Evolutionary conservation across 1,140 invertebrate species (phyloP), one percentile per base, ranked within the genome.

Genomic region (Brachionus rotundiformis): DNA sequence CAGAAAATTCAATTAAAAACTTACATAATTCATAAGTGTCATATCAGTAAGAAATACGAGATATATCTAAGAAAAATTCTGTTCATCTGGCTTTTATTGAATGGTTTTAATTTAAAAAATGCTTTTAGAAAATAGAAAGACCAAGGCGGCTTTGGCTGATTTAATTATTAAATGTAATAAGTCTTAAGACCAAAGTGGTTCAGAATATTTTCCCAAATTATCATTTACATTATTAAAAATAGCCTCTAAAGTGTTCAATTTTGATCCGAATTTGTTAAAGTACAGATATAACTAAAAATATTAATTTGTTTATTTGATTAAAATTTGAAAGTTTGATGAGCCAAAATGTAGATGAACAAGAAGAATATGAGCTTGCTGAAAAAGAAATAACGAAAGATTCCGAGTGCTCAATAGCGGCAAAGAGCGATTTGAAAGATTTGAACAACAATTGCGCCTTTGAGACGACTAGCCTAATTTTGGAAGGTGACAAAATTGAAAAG

Each of bases 341-440:
- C 76, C 76, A 79, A 63, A 79, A 79, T 79, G 76, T 79, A 54
- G 76, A 79, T 79, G 76, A 79, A 63, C 29, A 54, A 11, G 76
- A 79, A 41, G 59, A 79, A 31, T 63, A 59, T 54, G 76, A 79
- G 59, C 47, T 63, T 59, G 33, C 25, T 13, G 47, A 63, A 19
- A 54, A 63, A 23, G 47, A 79, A 25, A 79, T 7, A 68, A 36
- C 29, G 7, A 13, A 33, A 68, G 16, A 10, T 16, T 68, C 63
- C 6, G 63, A 68, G 10, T 16, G 0, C 2, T 41, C 33, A 19
- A 68, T 68, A 68, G 63, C 63, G 31, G 16, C 31, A 1, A 36
- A 36, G 8, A 11, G 16, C n/a, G 59, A 3, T 4, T 68, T 31
- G 1, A 68, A 68, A 36, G 63, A 68, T 33, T 36, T 68, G 16